Percentiles rank a stretch among this genome's conserved stretches.
phyloP scores from a whole-genome alignment of 1,140 invertebrate species.

The Capitella teleta region DNA sequence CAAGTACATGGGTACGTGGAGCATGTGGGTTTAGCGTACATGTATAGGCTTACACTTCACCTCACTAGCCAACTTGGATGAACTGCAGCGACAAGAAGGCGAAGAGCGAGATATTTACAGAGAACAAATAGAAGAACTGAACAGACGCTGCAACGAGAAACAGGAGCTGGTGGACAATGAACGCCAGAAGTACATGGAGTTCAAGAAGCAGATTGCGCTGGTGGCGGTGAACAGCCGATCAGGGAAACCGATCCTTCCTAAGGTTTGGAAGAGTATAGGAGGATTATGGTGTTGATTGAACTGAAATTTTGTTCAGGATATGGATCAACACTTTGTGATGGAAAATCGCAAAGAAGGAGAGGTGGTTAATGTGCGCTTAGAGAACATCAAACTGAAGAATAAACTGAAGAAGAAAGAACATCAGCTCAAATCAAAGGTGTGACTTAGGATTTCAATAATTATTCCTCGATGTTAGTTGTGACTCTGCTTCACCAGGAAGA shows the following conservation, averaged over 20 bases:
- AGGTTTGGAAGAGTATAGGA: constrained; percentile 19
- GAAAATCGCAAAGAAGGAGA: constrained; percentile 36
- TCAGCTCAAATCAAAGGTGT: constrained; percentile 40
- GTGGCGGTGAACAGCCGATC: constrained; percentile 32
- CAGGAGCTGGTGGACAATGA: constrained; percentile 30
- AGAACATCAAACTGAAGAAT: constrained; percentile 42
- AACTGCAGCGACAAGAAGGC: constrained; percentile 25
- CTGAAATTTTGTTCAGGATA: constrained; percentile 24
- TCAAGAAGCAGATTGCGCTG: constrained; percentile 33
- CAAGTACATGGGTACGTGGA: constrained; percentile 39
- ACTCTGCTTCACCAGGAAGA: constrained; percentile 30
- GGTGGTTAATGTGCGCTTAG: constrained; percentile 34
- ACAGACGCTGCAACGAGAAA: constrained; percentile 30
- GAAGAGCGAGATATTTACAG: constrained; percentile 23
- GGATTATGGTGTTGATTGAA: not conserved
- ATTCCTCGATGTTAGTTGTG: not conserved
- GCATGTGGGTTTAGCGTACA: not conserved
- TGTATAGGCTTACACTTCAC: not conserved
- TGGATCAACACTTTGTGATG: constrained; percentile 27
- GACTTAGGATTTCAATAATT: too few species aligned
- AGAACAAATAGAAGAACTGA: constrained; percentile 27
- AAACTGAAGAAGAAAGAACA: constrained; percentile 40
- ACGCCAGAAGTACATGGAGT: constrained; percentile 29
- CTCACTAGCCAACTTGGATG: constrained; percentile 31
- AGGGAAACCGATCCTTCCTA: constrained; percentile 34